phyloP scores from a whole-genome alignment of 2,888 invertebrate species.

The Drosophila antonietae region DNA sequence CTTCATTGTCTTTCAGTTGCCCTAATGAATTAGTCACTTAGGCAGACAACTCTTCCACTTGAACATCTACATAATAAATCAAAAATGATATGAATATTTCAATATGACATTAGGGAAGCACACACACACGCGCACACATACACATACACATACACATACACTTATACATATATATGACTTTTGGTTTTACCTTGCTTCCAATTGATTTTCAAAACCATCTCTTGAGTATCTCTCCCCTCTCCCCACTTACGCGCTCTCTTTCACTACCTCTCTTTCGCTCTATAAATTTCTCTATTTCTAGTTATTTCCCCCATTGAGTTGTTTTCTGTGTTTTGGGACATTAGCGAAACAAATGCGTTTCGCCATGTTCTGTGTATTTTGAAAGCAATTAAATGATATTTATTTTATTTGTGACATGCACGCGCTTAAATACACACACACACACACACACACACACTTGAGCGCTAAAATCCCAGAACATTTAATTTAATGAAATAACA shows the following conservation, averaged over 20 bases:
- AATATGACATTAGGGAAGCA: not conserved
- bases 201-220: slow-evolving; percentile 20
- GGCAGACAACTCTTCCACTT: slow-evolving; percentile 2
- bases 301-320: slow-evolving; percentile 19
- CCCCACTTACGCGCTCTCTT: too few relatives aligned
- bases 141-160: too few relatives aligned
- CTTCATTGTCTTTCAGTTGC: not conserved
- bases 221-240: too few relatives aligned
- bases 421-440: slow-evolving; percentile 32
- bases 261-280: not conserved
- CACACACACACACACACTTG: slow-evolving; percentile 10
- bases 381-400: slow-evolving; percentile 70
- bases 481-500: slow-evolving; percentile 80
- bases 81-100: slow-evolving; percentile 9
- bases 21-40: slow-evolving; percentile 3
- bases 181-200: slow-evolving; percentile 3
- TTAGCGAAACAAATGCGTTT: slow-evolving; percentile 42
- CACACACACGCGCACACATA: not conserved
- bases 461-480: slow-evolving; percentile 58
- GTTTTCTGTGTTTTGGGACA: slow-evolving; percentile 41
- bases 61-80: not conserved
- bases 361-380: slow-evolving; percentile 40
- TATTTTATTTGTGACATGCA: slow-evolving; percentile 62
- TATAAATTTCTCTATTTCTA: slow-evolving; percentile 5
- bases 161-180: not conserved